Conservation (phyloP, 2,113 vertebrate genomes). For the Tringa solitaria region DNA sequence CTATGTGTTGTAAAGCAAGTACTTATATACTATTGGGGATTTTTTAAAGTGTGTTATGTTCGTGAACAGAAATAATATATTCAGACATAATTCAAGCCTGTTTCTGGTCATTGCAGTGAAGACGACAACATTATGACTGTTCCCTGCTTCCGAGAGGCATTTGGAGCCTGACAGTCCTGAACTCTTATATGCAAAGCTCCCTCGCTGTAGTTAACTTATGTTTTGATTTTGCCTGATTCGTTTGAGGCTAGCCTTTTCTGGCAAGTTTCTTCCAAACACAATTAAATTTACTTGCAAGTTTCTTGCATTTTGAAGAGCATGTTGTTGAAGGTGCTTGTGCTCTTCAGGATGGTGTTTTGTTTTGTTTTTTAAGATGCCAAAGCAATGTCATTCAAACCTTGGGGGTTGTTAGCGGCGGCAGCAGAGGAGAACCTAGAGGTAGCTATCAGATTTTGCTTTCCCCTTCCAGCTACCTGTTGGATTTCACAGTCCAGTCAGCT, state of each 20-base stretch:
- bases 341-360: not conserved
- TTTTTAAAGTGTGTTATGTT: not conserved
- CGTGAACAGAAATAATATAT: not conserved
- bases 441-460: not conserved
- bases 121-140: not conserved
- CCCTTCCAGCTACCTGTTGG: not conserved
- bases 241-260: not conserved
- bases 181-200: not conserved
- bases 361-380: not conserved
- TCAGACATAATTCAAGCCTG: not conserved
- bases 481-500: slow-evolving; percentile 5
- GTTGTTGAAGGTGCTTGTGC: not conserved
- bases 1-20: not conserved
- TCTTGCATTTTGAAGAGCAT: not conserved
- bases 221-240: not conserved
- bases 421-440: not conserved
- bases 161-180: not conserved
- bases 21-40: not conserved
- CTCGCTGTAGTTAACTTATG: not conserved
- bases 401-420: not conserved
- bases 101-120: not conserved
- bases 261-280: not conserved
- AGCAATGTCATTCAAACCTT: not conserved
- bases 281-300: not conserved
- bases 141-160: not conserved